Evolutionary conservation across 2,888 invertebrate species (phyloP).

Genomic region (Diplazon laetatorius): DNA sequence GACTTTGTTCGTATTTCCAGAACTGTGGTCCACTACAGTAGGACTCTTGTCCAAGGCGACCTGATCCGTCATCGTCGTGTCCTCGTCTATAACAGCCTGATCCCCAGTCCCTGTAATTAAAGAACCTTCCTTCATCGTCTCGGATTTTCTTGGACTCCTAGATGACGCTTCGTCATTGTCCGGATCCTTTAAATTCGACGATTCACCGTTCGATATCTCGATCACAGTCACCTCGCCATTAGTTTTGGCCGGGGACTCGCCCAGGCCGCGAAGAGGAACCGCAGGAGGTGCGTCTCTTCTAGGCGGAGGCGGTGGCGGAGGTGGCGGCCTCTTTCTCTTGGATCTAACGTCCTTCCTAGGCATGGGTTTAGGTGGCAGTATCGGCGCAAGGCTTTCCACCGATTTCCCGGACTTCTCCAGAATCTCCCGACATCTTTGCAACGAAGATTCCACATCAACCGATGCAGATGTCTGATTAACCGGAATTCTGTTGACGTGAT

Average conservation of each 20-base stretch:
- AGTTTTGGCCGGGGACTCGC: neutral
- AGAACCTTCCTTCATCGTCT: no score
- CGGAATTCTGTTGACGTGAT: constrained; percentile 76
- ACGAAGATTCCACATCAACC: neutral
- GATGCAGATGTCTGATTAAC: constrained; percentile 70
- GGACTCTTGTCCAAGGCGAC: constrained; percentile 29
- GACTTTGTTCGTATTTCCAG: constrained; percentile 73
- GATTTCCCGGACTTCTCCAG: constrained; percentile 41
- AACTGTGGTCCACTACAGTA: neutral
- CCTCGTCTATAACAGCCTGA: no score
- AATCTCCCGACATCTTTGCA: constrained; percentile 26
- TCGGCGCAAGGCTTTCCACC: constrained; percentile 66
- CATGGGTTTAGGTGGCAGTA: constrained; percentile 80
- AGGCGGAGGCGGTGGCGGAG: constrained; percentile 81
- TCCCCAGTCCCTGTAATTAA: no score
- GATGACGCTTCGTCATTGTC: constrained; percentile 19
- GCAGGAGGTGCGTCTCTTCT: constrained; percentile 70
- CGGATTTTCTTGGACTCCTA: no score
- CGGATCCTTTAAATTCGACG: constrained; percentile 21
- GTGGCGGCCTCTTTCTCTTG: constrained; percentile 79
- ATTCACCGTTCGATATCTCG: constrained; percentile 41
- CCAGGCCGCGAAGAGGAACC: constrained; percentile 59
- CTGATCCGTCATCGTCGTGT: neutral
- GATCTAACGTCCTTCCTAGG: constrained; percentile 79
- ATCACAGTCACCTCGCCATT: constrained; percentile 33